A percentile compares a stretch with the other conserved stretches of the same genome.
phyloP scores from a whole-genome alignment of 1,140 invertebrate genomes.

The Zaprionus gabonicus region DNA sequence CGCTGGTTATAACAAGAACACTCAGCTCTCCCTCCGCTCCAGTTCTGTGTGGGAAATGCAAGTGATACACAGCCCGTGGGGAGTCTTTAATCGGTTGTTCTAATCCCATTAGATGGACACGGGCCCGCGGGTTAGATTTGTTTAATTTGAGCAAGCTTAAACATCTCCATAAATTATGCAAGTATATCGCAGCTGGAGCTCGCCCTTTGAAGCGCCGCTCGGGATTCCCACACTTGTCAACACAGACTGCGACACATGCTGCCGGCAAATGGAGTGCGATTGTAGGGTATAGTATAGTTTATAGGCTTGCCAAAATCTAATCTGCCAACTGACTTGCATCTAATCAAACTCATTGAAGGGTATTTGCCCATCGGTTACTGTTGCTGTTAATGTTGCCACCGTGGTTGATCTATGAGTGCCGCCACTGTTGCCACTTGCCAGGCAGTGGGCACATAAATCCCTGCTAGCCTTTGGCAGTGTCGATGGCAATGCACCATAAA shows the following conservation, averaged over 20 bases:
- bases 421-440: conserved; percentile 64
- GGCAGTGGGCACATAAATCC: conserved; percentile 66
- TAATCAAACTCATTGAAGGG: not conserved
- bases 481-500: conserved; percentile 30
- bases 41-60: conserved; percentile 67
- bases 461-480: conserved; percentile 33
- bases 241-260: conserved; percentile 43
- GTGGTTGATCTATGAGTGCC: conserved; percentile 44
- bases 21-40: not conserved
- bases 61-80: conserved; percentile 38
- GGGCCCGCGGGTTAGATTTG: conserved; percentile 49
- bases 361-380: conserved; percentile 25
- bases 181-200: conserved; percentile 11
- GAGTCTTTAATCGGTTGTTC: conserved; percentile 57
- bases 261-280: conserved; percentile 3
- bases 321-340: not conserved
- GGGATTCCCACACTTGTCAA: conserved; percentile 75
- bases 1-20: not conserved
- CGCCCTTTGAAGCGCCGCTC: conserved; percentile 68
- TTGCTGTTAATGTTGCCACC: not conserved
- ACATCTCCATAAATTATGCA: conserved; percentile 73
- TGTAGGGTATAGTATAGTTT: conserved; percentile 8
- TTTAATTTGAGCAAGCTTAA: conserved; percentile 61
- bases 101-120: conserved; percentile 48
- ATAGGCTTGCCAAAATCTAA: conserved; percentile 12